These are phyloP conservation scores for Oscheius sp. DNA, from an alignment of 2,888 invertebrate genomes.

Conservation along the genomic window DNA sequence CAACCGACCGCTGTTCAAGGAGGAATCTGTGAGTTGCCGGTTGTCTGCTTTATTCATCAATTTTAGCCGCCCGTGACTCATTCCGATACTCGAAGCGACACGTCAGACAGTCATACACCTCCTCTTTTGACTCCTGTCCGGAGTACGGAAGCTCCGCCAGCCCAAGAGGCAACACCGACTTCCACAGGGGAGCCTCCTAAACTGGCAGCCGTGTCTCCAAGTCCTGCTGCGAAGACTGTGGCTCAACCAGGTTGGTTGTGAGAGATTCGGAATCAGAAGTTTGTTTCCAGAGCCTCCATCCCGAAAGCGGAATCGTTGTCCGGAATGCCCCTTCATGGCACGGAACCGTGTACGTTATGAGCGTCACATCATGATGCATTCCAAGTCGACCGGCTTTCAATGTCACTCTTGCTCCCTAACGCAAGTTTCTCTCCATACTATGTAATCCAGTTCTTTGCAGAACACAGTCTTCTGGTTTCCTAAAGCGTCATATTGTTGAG, in stretches of 20 bases:
- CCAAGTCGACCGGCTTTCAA: constrained; percentile 24
- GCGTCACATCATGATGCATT: constrained; percentile 25
- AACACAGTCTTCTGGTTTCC: constrained; percentile 42
- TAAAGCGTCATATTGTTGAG: constrained; percentile 45
- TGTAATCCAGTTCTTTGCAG: constrained; percentile 27
- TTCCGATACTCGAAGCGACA: constrained; percentile 32
- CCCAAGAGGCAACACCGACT: constrained; percentile 6
- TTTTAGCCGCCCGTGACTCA: constrained; percentile 9
- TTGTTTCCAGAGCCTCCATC: background rate
- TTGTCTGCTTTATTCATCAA: background rate
- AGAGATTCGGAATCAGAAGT: background rate
- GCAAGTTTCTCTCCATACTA: constrained; percentile 5
- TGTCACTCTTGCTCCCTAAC: constrained; percentile 33
- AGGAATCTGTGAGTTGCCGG: constrained; percentile 12
- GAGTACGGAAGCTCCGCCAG: background rate
- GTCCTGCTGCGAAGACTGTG: background rate
- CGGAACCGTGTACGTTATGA: constrained; percentile 29
- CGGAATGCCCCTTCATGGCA: constrained; percentile 31
- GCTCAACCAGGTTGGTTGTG: too few relatives aligned
- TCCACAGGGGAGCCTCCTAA: constrained; percentile 8
- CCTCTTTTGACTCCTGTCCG: constrained; percentile 25
- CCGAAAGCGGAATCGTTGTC: constrained; percentile 29
- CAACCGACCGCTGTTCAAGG: constrained; percentile 19
- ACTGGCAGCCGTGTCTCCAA: constrained; percentile 23
- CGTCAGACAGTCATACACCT: constrained; percentile 31